Conservation (phyloP, 2,797 vertebrate genomes). For the Lithobates sylvaticus region DNA sequence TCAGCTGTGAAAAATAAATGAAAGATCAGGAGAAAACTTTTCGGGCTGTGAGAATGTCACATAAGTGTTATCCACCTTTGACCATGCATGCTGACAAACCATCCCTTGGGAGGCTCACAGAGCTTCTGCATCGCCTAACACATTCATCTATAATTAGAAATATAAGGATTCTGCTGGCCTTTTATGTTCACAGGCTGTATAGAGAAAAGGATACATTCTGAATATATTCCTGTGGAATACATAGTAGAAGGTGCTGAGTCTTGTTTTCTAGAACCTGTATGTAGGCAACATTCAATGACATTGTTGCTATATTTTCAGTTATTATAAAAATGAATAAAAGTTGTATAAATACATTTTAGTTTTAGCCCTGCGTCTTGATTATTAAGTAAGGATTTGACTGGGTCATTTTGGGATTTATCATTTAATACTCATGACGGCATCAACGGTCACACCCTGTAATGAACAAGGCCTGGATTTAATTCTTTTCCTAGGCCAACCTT, state of each 20-base stretch:
- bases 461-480: no score
- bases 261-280: neutral
- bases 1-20: constrained; percentile 50
- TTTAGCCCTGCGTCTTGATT: no score
- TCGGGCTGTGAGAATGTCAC: neutral
- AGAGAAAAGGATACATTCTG: neutral
- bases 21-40: neutral
- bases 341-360: no score
- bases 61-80: constrained; percentile 28
- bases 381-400: no score
- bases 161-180: neutral
- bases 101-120: neutral
- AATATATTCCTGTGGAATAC: neutral
- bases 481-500: no score
- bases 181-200: neutral
- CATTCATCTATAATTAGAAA: constrained; percentile 18
- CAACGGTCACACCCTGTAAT: no score
- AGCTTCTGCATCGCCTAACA: neutral
- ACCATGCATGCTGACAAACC: neutral
- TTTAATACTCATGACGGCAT: no score
- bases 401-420: no score
- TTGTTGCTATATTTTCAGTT: no score
- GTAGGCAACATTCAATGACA: no score
- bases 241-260: neutral
- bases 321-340: no score